Base-by-base conservation (phyloP, 2,888 invertebrate species). In the Acronicta leporina region DNA sequence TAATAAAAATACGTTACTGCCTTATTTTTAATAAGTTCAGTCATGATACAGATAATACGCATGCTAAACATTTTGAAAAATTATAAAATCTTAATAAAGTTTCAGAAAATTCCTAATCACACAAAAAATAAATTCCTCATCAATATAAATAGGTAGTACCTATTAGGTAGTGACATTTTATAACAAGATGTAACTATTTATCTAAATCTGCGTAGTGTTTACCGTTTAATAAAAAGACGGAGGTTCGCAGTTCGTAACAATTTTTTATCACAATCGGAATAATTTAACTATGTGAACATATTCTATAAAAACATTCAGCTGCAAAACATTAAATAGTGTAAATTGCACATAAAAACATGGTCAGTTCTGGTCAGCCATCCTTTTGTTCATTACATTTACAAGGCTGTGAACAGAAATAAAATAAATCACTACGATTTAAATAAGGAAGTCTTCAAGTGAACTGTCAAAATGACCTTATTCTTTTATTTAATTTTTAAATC, bases 391-490 rank as follows among this genome's bases (percentile, higher is more conserved):
- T 8, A 35, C 76, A 76, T 30, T 15, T 8, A 35, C 76, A 76
- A 73, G 68, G 73, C 20, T 73, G 47, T 51, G 41, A 56, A 43
- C 41, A 40, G 38, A 33, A 67, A 63, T 25, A 30, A 47, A 41
- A 49, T 41, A 51, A 65, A 62, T 59, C 40, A 33, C 44, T 67
- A 38, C 47, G 45, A 68, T 60, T 63, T 63, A 16, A 59, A 56
- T 46, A 47, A 65, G 77, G 67, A 73, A 77, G 57, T 55, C 49
- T 63, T 67, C 10, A 30, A 50, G 30, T 11, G n/a, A 15, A 48
- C 15, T 33, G 47, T 25, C 38, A 50, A 46, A 68, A 54, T 51
- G 46, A 62, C 49, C 55, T 68, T 58, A 57, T 42, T 1, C 51
- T 54, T 54, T 60, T 66, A 62, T 75, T 44, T 20, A 16, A 16